A percentile compares a stretch with the other conserved stretches of the same genome.
Conservation (phyloP, 2,888 invertebrate species). For the Antheraea assamensis region DNA sequence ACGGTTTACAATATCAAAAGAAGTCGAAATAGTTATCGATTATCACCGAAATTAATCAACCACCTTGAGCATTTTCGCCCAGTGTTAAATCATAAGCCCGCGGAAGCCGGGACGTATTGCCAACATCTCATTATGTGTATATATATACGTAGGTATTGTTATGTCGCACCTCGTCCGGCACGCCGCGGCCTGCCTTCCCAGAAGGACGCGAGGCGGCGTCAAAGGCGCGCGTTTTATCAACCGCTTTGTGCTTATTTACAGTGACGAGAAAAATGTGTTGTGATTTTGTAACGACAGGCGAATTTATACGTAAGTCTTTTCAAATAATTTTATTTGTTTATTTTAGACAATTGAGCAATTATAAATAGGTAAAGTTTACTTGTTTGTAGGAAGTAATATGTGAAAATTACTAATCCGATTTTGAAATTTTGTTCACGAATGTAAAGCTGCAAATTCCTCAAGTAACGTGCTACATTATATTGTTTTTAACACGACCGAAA, state of each 20-base stretch:
- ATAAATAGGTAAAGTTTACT: background rate
- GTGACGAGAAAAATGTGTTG: slow-evolving; percentile 11
- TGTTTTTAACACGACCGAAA: no score
- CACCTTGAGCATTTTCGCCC: background rate
- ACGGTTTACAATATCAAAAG: background rate
- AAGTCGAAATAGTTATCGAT: background rate
- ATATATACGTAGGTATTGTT: slow-evolving; percentile 26
- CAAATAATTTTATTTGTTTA: background rate
- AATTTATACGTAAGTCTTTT: slow-evolving; percentile 1
- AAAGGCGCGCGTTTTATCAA: slow-evolving; percentile 34
- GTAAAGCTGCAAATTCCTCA: no score
- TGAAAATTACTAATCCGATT: no score
- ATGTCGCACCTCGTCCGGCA: slow-evolving; percentile 24
- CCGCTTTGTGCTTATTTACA: background rate
- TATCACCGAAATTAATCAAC: background rate
- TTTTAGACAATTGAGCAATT: background rate
- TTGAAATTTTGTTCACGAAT: no score
- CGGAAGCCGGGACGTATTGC: slow-evolving; percentile 9
- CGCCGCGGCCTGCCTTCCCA: slow-evolving; percentile 27
- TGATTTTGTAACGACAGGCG: background rate
- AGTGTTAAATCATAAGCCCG: background rate
- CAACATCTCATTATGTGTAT: slow-evolving; percentile 25
- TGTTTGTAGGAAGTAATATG: background rate
- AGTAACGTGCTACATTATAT: no score
- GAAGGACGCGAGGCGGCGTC: slow-evolving; percentile 46